Evolutionary conservation across 1,140 invertebrate genomes (phyloP).

Genomic region (Drosophila carrolli): DNA sequence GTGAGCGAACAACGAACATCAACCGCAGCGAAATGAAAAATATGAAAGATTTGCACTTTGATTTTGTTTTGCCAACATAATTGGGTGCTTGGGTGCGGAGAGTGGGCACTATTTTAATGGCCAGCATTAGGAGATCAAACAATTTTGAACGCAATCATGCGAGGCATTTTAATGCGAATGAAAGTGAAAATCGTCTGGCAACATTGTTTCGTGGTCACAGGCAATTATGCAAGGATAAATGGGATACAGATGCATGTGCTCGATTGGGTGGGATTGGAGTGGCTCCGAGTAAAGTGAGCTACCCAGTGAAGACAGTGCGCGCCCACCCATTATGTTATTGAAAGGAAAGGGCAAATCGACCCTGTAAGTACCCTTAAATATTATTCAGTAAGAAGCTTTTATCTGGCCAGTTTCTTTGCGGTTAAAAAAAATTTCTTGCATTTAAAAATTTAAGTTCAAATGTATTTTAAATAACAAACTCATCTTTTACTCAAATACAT

Average conservation of each 20-base stretch:
- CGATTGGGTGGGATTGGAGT: slow-evolving; percentile 23
- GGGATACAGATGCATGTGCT: slow-evolving; percentile 52
- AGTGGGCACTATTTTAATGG: slow-evolving; percentile 70
- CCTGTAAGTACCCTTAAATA: neutral
- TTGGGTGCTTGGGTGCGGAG: slow-evolving; percentile 50
- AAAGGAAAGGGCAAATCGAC: slow-evolving; percentile 4
- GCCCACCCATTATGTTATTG: slow-evolving; percentile 31
- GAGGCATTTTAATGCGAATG: slow-evolving; percentile 82
- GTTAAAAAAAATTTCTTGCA: too few relatives aligned
- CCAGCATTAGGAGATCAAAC: slow-evolving; percentile 80
- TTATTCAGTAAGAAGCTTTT: too few relatives aligned
- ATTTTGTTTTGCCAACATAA: slow-evolving; percentile 79
- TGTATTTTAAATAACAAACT: too few relatives aligned
- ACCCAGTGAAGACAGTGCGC: slow-evolving; percentile 5
- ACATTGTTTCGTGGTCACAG: slow-evolving; percentile 58
- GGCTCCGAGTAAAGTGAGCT: slow-evolving; percentile 1
- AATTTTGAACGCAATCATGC: slow-evolving; percentile 82
- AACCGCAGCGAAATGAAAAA: slow-evolving; percentile 66
- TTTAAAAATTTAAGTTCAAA: too few relatives aligned
- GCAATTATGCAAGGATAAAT: slow-evolving; percentile 81
- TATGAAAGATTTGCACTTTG: slow-evolving; percentile 81
- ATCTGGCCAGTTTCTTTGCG: too few relatives aligned
- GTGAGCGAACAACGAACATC: slow-evolving; percentile 56
- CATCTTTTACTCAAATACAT: too few relatives aligned
- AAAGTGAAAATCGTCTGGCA: slow-evolving; percentile 75